A percentile compares a stretch with the other conserved stretches of the same genome.
These are phyloP conservation scores for Etheostoma perlongum DNA, from an alignment of 2,797 vertebrate genomes.

Conservation along the genomic window DNA sequence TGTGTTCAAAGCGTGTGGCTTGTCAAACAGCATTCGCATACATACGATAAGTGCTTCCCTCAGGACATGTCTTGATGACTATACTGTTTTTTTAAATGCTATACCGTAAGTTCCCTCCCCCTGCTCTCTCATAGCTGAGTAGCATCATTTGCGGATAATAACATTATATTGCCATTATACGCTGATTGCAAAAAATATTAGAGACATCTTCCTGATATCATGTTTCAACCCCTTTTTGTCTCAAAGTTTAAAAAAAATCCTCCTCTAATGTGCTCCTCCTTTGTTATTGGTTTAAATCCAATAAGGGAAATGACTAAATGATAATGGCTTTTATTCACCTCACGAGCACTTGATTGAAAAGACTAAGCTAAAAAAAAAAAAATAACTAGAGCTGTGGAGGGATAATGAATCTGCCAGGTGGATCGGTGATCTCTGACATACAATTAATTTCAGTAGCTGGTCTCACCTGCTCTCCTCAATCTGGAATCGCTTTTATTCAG, in stretches of 20 bases:
- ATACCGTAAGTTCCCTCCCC: neutral
- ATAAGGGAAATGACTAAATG: conserved; percentile 40
- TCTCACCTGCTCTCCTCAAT: conserved; percentile 50
- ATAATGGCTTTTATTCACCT: conserved; percentile 55
- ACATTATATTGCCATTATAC: conserved; percentile 37
- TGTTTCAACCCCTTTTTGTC: conserved; percentile 28
- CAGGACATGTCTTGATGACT: neutral
- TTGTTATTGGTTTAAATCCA: conserved; percentile 47
- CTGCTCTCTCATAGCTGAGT: conserved; percentile 1
- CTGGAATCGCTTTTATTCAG: conserved; percentile 23
- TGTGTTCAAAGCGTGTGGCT: conserved; percentile 11
- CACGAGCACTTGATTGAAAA: conserved; percentile 21
- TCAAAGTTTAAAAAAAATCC: conserved; percentile 35
- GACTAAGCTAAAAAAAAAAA: conserved; percentile 48
- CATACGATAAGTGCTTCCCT: conserved; percentile 5
- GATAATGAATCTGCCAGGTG: conserved; percentile 56
- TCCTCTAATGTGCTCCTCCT: conserved; percentile 7
- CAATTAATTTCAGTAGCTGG: conserved; percentile 51
- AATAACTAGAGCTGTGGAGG: conserved; percentile 33
- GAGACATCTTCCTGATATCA: conserved; percentile 15
- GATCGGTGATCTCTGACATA: conserved; percentile 51
- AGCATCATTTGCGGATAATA: conserved; percentile 30
- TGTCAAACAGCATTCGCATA: conserved; percentile 25
- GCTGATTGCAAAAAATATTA: conserved; percentile 26
- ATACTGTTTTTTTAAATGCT: conserved; percentile 10